These are phyloP conservation scores for Lutjanus erythropterus DNA, from an alignment of 2,113 vertebrate genomes.

Conservation along the genomic window DNA sequence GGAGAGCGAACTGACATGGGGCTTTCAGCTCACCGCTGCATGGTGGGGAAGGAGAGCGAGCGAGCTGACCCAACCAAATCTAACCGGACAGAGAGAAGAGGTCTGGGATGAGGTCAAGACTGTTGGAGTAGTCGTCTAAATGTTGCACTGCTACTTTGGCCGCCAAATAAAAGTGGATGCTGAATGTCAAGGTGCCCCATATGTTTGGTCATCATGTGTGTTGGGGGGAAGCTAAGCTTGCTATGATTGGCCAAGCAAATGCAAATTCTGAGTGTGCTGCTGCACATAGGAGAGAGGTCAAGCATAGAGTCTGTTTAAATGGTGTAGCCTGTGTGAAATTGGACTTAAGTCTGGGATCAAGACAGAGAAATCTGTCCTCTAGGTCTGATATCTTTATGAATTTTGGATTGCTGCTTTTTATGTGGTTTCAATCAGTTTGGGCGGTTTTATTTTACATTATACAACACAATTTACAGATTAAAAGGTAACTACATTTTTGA, in stretches of 20 bases:
- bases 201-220: background rate
- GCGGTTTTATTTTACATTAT: background rate
- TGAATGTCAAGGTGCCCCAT: slow-evolving; percentile 5
- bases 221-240: background rate
- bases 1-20: background rate
- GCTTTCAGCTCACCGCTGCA: background rate
- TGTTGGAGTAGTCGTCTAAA: background rate
- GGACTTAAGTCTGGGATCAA: slow-evolving; percentile 10
- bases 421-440: background rate
- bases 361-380: background rate
- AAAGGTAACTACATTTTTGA: no score
- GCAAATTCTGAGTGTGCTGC: background rate
- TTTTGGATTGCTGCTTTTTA: background rate
- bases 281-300: slow-evolving; percentile 1
- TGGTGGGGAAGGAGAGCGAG: background rate
- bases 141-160: background rate
- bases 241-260: slow-evolving; percentile 18
- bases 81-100: background rate
- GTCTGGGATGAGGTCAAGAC: slow-evolving; percentile 15
- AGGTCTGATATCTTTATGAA: background rate
- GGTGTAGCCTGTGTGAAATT: slow-evolving; percentile 26
- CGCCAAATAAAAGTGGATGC: background rate
- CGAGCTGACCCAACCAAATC: background rate
- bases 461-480: no score
- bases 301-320: slow-evolving; percentile 3